Percentiles rank a stretch among this genome's conserved stretches.
phyloP scores from a whole-genome alignment of 2,797 vertebrate species.

The Gallinago stenura region DNA sequence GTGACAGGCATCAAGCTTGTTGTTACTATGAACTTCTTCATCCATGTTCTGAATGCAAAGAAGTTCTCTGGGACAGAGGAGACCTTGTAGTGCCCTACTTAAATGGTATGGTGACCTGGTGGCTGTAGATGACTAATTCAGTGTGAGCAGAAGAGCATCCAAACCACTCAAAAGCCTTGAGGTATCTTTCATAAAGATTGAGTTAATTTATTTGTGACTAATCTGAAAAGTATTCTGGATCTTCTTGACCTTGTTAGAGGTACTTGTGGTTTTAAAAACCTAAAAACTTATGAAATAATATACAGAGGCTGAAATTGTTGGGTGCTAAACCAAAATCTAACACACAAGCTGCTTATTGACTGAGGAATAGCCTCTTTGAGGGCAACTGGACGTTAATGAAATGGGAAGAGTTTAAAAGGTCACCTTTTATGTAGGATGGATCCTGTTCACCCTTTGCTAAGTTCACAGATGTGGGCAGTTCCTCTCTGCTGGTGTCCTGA shows the following conservation, averaged over 20 bases:
- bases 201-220: not conserved
- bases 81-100: not conserved
- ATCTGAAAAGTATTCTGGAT: not conserved
- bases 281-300: fast-evolving
- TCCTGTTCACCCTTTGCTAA: not conserved
- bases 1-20: not conserved
- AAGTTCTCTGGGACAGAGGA: not conserved
- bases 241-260: not conserved
- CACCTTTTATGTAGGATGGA: fast-evolving
- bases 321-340: not conserved
- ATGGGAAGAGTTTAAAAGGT: not conserved
- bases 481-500: not conserved
- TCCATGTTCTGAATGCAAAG: not conserved
- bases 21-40: not conserved
- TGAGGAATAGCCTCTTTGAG: not conserved
- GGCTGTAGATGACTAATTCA: fast-evolving
- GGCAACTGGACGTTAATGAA: not conserved
- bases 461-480: not conserved
- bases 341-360: not conserved
- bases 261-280: not conserved
- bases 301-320: not conserved
- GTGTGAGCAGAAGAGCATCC: fast-evolving
- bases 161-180: not conserved
- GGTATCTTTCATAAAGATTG: not conserved
- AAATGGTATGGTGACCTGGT: fast-evolving